Percentiles rank a stretch among this genome's conserved stretches.
phyloP scores from a whole-genome alignment of 2,113 vertebrate species.

The Delphinapterus leucas region DNA sequence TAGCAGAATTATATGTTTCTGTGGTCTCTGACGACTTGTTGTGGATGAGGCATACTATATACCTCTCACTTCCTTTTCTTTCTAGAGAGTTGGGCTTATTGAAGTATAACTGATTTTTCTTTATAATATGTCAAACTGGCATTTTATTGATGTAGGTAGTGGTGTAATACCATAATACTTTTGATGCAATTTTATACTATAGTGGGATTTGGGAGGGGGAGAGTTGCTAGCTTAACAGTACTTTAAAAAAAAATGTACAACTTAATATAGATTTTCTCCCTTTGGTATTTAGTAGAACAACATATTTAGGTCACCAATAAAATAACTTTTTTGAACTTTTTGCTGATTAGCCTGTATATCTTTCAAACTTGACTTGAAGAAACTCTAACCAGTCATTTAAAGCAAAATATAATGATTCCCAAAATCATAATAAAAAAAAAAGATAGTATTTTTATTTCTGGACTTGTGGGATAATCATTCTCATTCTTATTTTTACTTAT shows the following conservation, averaged over 20 bases:
- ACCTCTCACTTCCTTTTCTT: slow-evolving; percentile 49
- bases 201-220: not conserved
- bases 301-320: slow-evolving; percentile 25
- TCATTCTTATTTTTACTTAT: slow-evolving; percentile 48
- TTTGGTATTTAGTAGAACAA: not conserved
- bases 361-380: slow-evolving; percentile 22
- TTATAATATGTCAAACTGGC: slow-evolving; percentile 70
- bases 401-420: slow-evolving; percentile 36
- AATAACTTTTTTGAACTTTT: slow-evolving; percentile 50
- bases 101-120: slow-evolving; percentile 62
- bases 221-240: not conserved
- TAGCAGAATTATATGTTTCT: not conserved
- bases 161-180: slow-evolving; percentile 44
- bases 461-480: not conserved
- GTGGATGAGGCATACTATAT: slow-evolving; percentile 5
- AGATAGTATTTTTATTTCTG: slow-evolving; percentile 37
- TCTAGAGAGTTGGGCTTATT: slow-evolving; percentile 64
- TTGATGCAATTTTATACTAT: slow-evolving; percentile 60
- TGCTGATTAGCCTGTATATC: slow-evolving; percentile 22
- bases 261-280: slow-evolving; percentile 1
- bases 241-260: not conserved
- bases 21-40: slow-evolving; percentile 56
- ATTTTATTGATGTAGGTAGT: slow-evolving; percentile 69
- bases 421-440: slow-evolving; percentile 43
- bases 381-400: slow-evolving; percentile 20